These are phyloP conservation scores for Mechanitis mazaeus DNA, from an alignment of 2,888 invertebrate species.

Conservation along the genomic window DNA sequence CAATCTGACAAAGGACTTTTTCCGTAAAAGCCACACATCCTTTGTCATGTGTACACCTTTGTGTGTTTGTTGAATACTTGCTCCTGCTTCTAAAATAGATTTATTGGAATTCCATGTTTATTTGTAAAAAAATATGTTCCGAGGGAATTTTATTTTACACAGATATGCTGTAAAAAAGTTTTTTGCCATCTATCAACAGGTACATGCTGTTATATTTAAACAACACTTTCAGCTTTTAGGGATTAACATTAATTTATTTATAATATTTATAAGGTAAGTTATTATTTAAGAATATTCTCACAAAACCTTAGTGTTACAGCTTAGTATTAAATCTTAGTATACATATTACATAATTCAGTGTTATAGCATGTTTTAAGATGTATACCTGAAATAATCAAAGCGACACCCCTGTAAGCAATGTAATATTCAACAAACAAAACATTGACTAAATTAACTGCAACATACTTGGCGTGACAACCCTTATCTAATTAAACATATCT, in stretches of 20 bases:
- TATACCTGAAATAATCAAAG: conserved; percentile 7
- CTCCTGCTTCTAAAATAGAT: conserved; percentile 21
- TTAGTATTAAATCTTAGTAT: not conserved
- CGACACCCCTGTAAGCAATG: conserved; percentile 3
- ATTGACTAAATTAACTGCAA: conserved; percentile 5
- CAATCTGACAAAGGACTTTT: conserved; percentile 49
- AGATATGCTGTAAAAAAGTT: not conserved
- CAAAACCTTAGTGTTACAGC: too few species aligned
- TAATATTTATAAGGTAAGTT: too few species aligned
- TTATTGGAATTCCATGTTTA: conserved; percentile 18
- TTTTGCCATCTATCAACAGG: too few species aligned
- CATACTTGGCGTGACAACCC: conserved; percentile 8
- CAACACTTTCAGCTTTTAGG: too few species aligned
- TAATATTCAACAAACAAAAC: conserved; percentile 7
- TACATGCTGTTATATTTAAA: too few species aligned
- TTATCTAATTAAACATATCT: conserved; percentile 24
- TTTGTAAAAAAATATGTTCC: conserved; percentile 12
- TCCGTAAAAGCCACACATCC: conserved; percentile 34
- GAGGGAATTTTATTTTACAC: not conserved
- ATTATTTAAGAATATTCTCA: too few species aligned
- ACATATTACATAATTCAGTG: too few species aligned
- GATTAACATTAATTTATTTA: too few species aligned
- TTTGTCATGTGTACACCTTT: conserved; percentile 24
- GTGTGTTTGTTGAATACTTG: conserved; percentile 16
- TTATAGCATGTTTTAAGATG: not conserved